Evolutionary conservation across 2,113 vertebrate species (phyloP), one percentile per base, ranked within the genome.

Genomic region (Microtus ochrogaster): DNA sequence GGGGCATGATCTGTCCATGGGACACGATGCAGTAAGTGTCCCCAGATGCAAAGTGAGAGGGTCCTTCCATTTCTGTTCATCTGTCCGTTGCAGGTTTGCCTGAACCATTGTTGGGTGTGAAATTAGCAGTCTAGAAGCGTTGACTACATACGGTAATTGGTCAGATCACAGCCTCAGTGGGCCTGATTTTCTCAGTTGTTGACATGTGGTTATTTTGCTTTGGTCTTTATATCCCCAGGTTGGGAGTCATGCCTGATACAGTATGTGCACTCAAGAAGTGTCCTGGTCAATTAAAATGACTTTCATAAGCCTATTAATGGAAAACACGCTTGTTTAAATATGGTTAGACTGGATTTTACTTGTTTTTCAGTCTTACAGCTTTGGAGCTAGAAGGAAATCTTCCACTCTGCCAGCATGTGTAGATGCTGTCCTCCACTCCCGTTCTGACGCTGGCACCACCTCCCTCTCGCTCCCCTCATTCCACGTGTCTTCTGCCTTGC

Each of bases 361-460:
- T 84, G 44, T 79, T 73, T 74, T 58, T 30, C 52, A 52, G 0
- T 65, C 19, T 41, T 30, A 52, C 41, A 52, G 19, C 58, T 87
- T 47, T 33, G 73, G 89, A 36, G n/a, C 70, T 39, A 41, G 84
- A 81, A 58, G 68, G 55, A 58, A 0, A 28, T 72, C 68, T 47
- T 82, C 28, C 24, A 2, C 3, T 16, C 2, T 44, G 16, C 21
- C 3, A 6, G 30, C 30, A 0, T 14, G 2, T 10, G 2, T n/a
- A 13, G 70, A 36, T 70, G 70, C 1, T 26, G 9, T 33, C 65
- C 39, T 36, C 36, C 30, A 1, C 65, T 89, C 58, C 61, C 0
- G 0, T n/a, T 30, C 41, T 16, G 39, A 61, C 30, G 72, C 4
- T 21, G 76, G 33, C 10, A 7, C 63, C 19, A 9, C 58, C 52